phyloP scores from a whole-genome alignment of 2,797 vertebrate genomes.

The Cossypha heuglini region DNA sequence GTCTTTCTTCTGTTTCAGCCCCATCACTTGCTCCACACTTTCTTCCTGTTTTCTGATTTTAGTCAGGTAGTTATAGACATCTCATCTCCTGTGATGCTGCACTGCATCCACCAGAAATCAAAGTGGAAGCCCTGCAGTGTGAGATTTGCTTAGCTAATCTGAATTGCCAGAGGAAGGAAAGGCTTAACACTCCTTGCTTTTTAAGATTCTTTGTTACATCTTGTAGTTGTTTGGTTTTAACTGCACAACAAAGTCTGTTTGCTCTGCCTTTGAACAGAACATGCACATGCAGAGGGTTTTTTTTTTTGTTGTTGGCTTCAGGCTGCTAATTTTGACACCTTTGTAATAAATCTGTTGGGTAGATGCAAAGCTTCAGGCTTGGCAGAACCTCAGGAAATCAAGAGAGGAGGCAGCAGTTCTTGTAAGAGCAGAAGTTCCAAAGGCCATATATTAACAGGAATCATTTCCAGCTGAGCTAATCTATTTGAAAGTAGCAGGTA shows the following conservation, averaged over 20 bases:
- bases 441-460: not conserved
- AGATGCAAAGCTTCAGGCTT: conserved; percentile 39
- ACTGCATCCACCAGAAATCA: not conserved
- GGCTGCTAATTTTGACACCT: conserved; percentile 66
- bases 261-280: not conserved
- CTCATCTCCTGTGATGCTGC: not conserved
- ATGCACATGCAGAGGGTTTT: not conserved
- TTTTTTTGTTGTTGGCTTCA: conserved; percentile 8
- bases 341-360: conserved; percentile 64
- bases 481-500: conserved; percentile 10
- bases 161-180: not conserved
- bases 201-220: not conserved
- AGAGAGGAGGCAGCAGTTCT: conserved; percentile 45
- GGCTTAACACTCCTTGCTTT: not conserved
- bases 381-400: conserved; percentile 52
- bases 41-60: not conserved
- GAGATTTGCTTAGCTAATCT: not conserved
- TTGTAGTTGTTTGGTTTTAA: conserved; percentile 26
- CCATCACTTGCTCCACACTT: not conserved
- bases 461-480: not conserved
- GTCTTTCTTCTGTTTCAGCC: not conserved
- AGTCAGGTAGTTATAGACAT: not conserved
- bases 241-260: not conserved
- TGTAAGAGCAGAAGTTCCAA: not conserved
- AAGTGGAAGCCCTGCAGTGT: not conserved